Base-by-base conservation (phyloP, 53 echinoderm and acorn worm genomes). In the Echinarachnius parma region DNA sequence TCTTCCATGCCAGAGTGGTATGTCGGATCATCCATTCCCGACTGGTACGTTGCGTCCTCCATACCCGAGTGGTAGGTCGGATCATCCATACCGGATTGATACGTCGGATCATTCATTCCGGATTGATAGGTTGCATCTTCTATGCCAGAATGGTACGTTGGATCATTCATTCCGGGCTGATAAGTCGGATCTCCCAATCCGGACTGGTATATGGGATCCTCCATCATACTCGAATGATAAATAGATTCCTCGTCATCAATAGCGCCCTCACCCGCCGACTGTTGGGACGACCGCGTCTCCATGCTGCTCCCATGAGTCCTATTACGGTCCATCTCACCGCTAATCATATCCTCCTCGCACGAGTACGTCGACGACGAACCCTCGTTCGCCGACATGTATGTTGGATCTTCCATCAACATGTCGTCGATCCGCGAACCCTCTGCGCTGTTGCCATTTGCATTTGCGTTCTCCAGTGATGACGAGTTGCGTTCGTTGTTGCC, bases 261-360 rank as follows among this genome's bases (percentile, higher is more conserved):
- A 21, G 33, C 53, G 31, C 74, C 74, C 27, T 52, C 68, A 39
- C 19, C 52, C 5, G 57, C 20, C 19, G 74, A 72, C 58, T 72
- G 74, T 10, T 72, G 74, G 2, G 74, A 72, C 14, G 74, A 72
- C 34, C 57, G 32, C 9, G 74, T 72, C 44, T 72, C 74, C 74
- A 72, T 72, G 35, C 74, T 72, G 20, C 74, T 72, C 10, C 74
- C 74, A 57, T 72, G 74, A 24, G 74, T 72, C 22, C 74, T 34
- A 30, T 72, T 72, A 32, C 74, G 32, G 23, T 72, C 74, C 56
- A 72, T 72, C 37, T 72, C 74, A 14, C 68, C 35, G 3, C 4
- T 4, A 28, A 56, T 22, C 14, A 31, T 56, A 4, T 56, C 57
- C 1, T 56, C 57, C 53, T 69, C 69, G 22, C 50, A 50, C 26